Conservation (phyloP, 2,888 invertebrate genomes). For the Chromoteleia sp. region DNA sequence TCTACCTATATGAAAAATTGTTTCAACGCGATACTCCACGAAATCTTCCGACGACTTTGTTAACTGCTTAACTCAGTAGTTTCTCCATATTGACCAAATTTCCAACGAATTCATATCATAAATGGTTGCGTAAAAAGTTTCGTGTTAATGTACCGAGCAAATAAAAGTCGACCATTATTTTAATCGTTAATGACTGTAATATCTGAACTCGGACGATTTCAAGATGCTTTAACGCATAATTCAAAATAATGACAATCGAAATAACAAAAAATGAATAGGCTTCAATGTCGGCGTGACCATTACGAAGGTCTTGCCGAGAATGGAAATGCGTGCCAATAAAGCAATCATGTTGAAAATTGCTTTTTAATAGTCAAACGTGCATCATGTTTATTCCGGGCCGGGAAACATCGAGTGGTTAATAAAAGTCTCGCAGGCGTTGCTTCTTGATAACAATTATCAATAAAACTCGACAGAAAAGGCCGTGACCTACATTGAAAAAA, state of each 20-base stretch:
- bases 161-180: constrained; percentile 18
- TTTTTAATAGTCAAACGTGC: constrained; percentile 48
- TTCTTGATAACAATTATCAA: constrained; percentile 44
- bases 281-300: constrained; percentile 38
- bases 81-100: constrained; percentile 21
- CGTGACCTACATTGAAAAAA: constrained; percentile 5
- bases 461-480: constrained; percentile 29
- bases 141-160: constrained; percentile 20
- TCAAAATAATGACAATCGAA: constrained; percentile 36
- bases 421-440: constrained; percentile 9
- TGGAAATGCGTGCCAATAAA: constrained; percentile 43
- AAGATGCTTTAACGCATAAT: constrained; percentile 41
- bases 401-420: constrained; percentile 17
- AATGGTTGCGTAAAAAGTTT: constrained; percentile 25
- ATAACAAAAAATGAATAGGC: constrained; percentile 18
- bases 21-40: too few species aligned
- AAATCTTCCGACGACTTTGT: too few species aligned
- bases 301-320: constrained; percentile 24
- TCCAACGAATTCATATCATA: constrained; percentile 24
- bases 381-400: constrained; percentile 17
- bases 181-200: constrained; percentile 33
- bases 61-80: constrained; percentile 5
- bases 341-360: constrained; percentile 43
- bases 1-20: too few species aligned
- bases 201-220: constrained; percentile 34